Evolutionary conservation across 2,113 vertebrate species (phyloP).

Genomic region (Malurus alboscapulatus): DNA sequence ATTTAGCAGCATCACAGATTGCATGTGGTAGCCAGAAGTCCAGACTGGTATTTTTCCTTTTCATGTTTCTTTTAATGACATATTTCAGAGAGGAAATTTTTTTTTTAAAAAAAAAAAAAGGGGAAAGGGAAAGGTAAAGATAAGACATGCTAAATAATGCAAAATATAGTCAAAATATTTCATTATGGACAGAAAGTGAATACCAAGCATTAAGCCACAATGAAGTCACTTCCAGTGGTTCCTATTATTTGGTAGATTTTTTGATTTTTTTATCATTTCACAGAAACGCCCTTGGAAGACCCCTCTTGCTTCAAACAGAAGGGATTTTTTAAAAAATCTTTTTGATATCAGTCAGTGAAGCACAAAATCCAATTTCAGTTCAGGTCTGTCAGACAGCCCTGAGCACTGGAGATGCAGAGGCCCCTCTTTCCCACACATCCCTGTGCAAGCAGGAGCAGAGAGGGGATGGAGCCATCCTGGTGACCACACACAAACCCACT

Average conservation of each 20-base stretch:
- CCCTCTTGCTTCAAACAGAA: neutral
- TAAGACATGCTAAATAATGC: neutral
- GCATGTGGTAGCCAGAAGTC: neutral
- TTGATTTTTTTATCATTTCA: neutral
- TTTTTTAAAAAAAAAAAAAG: too few relatives aligned
- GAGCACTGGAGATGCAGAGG: neutral
- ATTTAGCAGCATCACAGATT: neutral
- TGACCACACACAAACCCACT: neutral
- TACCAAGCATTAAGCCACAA: neutral
- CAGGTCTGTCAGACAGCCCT: neutral
- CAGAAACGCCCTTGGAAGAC: neutral
- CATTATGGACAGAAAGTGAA: neutral
- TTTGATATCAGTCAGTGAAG: slow-evolving; percentile 2
- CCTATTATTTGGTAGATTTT: neutral
- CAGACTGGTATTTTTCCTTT: neutral
- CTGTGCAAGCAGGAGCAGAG: neutral
- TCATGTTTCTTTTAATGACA: neutral
- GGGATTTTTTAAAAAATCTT: neutral
- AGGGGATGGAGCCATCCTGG: neutral
- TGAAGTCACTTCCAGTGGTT: neutral
- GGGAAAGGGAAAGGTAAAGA: neutral
- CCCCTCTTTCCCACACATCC: neutral
- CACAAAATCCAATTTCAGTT: slow-evolving; percentile 32
- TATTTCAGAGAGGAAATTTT: neutral
- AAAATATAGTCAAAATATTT: neutral